Percentiles rank a stretch among this genome's conserved stretches.
Conservation (phyloP, 2,113 vertebrate genomes). For the Phycodurus eques region DNA sequence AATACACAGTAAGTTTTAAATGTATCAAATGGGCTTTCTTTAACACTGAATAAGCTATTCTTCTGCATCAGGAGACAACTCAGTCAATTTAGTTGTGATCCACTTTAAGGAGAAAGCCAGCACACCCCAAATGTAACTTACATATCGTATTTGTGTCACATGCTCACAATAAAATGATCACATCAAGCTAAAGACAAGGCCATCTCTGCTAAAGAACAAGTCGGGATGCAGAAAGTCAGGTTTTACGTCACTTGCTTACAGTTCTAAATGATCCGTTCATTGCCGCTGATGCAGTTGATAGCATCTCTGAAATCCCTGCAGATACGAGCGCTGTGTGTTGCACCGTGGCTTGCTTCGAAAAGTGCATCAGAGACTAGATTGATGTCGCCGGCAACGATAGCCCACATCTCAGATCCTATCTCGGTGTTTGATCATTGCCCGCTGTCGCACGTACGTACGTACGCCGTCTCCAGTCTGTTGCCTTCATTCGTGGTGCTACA, state of each 20-base stretch:
- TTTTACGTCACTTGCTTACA: slow-evolving; percentile 15
- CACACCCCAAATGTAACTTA: too few relatives aligned
- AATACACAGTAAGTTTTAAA: not conserved
- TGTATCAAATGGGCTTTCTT: not conserved
- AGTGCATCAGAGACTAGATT: slow-evolving; percentile 29
- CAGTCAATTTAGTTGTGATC: not conserved
- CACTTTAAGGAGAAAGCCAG: not conserved
- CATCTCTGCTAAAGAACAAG: too few relatives aligned
- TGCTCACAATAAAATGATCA: too few relatives aligned
- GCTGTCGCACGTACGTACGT: not conserved
- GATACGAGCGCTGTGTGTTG: slow-evolving; percentile 27
- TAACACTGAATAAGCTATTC: not conserved
- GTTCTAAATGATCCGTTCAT: slow-evolving; percentile 44
- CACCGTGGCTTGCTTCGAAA: slow-evolving; percentile 16
- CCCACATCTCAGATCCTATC: slow-evolving; percentile 37
- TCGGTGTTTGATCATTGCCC: slow-evolving; percentile 41
- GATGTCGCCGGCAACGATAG: slow-evolving; percentile 43
- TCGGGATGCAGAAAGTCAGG: not conserved
- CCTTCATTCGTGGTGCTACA: slow-evolving; percentile 1
- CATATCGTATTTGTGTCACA: too few relatives aligned
- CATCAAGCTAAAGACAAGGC: too few relatives aligned
- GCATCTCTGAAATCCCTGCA: slow-evolving; percentile 31
- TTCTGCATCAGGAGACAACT: not conserved
- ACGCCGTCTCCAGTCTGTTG: not conserved
- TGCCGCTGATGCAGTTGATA: slow-evolving; percentile 47